A percentile compares a stretch with the other conserved stretches of the same genome.
These are phyloP conservation scores for Apus apus DNA, from an alignment of 2,113 vertebrate species.

Conservation along the genomic window DNA sequence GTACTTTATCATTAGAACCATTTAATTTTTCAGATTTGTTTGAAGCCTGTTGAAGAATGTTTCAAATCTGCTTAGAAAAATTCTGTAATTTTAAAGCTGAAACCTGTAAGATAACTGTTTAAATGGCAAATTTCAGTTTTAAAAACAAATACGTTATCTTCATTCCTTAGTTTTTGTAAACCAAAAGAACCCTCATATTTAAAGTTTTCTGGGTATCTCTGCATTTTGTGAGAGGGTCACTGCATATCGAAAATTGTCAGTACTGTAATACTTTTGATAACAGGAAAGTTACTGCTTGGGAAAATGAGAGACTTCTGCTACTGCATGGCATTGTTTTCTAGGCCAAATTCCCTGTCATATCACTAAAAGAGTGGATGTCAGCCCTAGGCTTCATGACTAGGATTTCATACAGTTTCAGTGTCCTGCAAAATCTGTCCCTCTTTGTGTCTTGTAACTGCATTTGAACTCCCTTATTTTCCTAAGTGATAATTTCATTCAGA, in stretches of 20 bases:
- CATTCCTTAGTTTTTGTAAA: not conserved
- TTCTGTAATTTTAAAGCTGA: not conserved
- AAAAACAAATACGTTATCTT: not conserved
- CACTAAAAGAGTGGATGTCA: accelerated
- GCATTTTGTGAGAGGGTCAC: not conserved
- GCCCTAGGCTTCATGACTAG: not conserved
- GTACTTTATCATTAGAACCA: not conserved
- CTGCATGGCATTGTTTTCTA: not conserved
- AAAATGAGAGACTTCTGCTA: not conserved
- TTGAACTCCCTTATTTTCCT: not conserved
- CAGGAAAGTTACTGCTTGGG: not conserved
- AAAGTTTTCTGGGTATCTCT: not conserved
- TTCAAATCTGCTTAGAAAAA: not conserved
- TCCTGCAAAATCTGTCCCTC: not conserved
- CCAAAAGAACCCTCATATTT: not conserved
- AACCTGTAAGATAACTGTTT: not conserved
- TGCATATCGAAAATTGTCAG: not conserved
- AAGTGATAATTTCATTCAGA: not conserved
- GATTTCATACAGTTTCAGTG: not conserved
- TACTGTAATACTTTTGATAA: not conserved
- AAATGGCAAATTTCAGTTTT: not conserved
- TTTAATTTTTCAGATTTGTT: not conserved
- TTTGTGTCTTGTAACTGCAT: not conserved
- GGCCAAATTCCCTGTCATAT: not conserved
- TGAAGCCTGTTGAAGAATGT: not conserved